A percentile compares a stretch with the other conserved stretches of the same genome.
Conservation (phyloP, 2,797 vertebrate species). For the Ataeniobius toweri region DNA sequence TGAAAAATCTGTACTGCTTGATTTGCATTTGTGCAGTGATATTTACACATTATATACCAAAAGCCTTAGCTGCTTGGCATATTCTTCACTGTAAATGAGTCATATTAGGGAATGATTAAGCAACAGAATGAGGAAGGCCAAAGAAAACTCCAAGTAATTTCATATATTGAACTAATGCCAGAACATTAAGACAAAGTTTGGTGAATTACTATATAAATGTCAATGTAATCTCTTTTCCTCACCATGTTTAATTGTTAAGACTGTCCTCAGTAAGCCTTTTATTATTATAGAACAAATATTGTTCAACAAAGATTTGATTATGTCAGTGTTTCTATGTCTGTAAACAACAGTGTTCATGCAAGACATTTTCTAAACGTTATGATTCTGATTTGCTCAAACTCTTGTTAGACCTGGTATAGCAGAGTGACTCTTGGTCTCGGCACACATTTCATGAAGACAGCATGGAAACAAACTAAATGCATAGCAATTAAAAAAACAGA, state of each 20-base stretch:
- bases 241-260: too few species aligned
- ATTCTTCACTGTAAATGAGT: conserved; percentile 4
- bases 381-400: neutral
- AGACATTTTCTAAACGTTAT: too few species aligned
- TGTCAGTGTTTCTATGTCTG: too few species aligned
- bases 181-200: neutral
- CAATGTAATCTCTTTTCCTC: neutral
- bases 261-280: too few species aligned
- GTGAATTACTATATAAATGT: neutral
- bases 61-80: neutral
- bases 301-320: too few species aligned
- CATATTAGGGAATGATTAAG: neutral
- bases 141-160: neutral
- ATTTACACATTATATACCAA: neutral
- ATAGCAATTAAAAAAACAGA: neutral
- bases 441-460: too few species aligned
- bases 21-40: conserved; percentile 5
- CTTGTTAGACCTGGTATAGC: neutral
- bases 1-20: conserved; percentile 3
- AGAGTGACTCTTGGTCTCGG: too few species aligned
- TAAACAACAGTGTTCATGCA: too few species aligned
- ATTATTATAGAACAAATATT: neutral
- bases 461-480: neutral
- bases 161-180: neutral
- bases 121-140: neutral